phyloP scores from a whole-genome alignment of 2,797 vertebrate species.

The Pseudocheirus occidentalis region DNA sequence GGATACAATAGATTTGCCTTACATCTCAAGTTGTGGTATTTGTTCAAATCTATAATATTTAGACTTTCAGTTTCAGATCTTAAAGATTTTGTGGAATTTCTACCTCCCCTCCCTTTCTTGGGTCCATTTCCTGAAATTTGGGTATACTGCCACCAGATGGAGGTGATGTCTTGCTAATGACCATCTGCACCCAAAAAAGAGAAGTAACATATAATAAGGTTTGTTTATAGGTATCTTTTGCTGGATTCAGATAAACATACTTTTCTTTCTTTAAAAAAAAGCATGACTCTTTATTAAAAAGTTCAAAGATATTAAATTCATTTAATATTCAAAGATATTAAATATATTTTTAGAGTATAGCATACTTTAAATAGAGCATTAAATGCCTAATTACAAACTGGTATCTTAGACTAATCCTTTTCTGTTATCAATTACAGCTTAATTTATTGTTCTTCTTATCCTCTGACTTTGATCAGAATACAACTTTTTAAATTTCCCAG shows the following conservation, averaged over 20 bases:
- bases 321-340: neutral
- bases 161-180: neutral
- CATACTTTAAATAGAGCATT: neutral
- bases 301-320: neutral
- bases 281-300: neutral
- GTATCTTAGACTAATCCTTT: slow-evolving; percentile 22
- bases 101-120: neutral
- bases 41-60: neutral
- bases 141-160: slow-evolving; percentile 3
- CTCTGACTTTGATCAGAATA: slow-evolving; percentile 33
- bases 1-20: neutral
- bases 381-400: slow-evolving; percentile 8
- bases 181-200: neutral
- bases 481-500: slow-evolving; percentile 39
- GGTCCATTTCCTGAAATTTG: slow-evolving; percentile 7
- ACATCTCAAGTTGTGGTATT: neutral
- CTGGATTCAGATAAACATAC: neutral
- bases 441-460: slow-evolving; percentile 42
- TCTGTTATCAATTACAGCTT: neutral
- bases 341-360: slow-evolving; percentile 19
- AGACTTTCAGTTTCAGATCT: neutral
- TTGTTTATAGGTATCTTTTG: neutral
- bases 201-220: neutral
- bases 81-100: neutral
- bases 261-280: slow-evolving; percentile 7